A percentile compares a stretch with the other conserved stretches of the same genome.
phyloP scores from a whole-genome alignment of 53 echinoderm and acorn worm genomes.

The Echinometra lucunter region DNA sequence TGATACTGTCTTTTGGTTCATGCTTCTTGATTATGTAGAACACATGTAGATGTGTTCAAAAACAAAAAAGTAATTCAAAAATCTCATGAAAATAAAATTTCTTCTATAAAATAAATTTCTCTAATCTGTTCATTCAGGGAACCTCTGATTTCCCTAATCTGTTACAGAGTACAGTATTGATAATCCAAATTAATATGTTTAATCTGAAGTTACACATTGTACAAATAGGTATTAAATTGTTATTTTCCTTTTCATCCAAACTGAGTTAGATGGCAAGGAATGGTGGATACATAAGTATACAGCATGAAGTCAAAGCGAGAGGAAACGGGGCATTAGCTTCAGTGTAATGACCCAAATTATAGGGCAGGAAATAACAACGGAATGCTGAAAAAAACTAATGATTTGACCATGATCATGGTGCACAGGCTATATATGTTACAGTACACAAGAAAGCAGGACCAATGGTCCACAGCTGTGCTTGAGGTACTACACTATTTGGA shows the following conservation, averaged over 20 bases:
- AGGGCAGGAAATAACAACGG: slow-evolving; percentile 25
- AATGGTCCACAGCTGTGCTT: not conserved
- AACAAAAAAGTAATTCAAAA: not conserved
- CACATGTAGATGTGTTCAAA: not conserved
- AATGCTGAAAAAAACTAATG: not conserved
- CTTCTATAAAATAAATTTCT: not conserved
- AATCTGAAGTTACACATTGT: not conserved
- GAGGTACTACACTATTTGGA: no score
- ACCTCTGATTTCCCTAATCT: not conserved
- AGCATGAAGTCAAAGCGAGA: not conserved
- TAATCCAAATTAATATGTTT: not conserved
- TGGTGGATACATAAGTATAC: not conserved
- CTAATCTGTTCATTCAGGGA: not conserved
- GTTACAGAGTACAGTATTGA: not conserved
- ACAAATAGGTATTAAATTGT: no score
- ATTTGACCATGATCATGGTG: not conserved
- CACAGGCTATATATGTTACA: not conserved
- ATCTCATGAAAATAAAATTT: not conserved
- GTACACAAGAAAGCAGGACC: not conserved
- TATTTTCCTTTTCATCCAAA: no score
- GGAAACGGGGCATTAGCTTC: slow-evolving; percentile 18
- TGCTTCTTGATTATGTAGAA: no score
- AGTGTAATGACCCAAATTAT: not conserved
- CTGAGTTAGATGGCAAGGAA: no score
- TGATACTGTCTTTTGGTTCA: not conserved